Base-by-base conservation (phyloP, 2,797 vertebrate species). In the Melanogrammus aeglefinus region DNA sequence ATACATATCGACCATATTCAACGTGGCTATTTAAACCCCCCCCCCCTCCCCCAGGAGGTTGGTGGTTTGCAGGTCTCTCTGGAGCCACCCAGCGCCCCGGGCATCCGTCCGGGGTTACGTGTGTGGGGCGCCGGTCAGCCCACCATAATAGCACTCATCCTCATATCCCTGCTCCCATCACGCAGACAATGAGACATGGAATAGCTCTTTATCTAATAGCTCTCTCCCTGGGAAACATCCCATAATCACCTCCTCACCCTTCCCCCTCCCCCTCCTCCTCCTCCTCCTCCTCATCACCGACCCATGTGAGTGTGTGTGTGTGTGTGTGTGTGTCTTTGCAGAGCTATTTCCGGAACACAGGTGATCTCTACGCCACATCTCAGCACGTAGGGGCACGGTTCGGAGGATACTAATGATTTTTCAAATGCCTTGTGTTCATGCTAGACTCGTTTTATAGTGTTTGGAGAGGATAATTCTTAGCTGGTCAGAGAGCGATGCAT, bases 361-460 rank as follows among this genome's bases (percentile, higher is more conserved):
- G 86, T 69, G 51, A 86, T 76, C 80, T 72, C 80, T 72, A 77
- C 82, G 76, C 83, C 78, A 77, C 80, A 86, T 90, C 77, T 86
- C 57, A 63, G 57, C 57, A 63, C 57, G 24, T 57, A 24, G 57
- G n/a, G 57, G 21, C 57, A 63, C 57, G 57, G 57, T 63, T 63
- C 57, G 57, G n/a, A 21, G 57, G 57, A 24, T 63, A 24, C 57
- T 63, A 78, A 83, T 86, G 85, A 82, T 86, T 87, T 83, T 76
- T 78, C 78, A 83, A 79, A 83, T 84, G 88, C 85, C 87, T 83
- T 87, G 75, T 70, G 16, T 83, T 88, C 91, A 92, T 93, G 91
- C 89, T 88, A 84, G 84, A 85, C 90, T 87, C 83, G 83, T 82
- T 85, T 0, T 86, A 36, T 89, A 86, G 77, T 86, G 36, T 10